A percentile compares a stretch with the other conserved stretches of the same genome.
Evolutionary conservation across 2,797 vertebrate species (phyloP).

Genomic region (Petrocephalus sullivani): DNA sequence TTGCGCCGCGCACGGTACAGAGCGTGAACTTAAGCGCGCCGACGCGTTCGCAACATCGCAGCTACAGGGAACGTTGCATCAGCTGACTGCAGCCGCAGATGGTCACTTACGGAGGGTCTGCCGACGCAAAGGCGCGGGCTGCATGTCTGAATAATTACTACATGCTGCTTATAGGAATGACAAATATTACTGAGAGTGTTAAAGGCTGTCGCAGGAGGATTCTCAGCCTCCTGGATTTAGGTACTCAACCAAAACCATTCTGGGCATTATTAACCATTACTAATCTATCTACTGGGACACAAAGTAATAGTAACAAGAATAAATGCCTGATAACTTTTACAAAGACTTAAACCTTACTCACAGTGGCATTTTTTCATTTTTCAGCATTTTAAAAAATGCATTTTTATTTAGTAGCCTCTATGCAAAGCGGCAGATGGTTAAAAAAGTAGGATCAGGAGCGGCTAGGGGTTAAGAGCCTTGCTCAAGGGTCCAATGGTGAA

Average conservation of each 20-base stretch:
- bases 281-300: background rate
- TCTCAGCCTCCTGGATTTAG: background rate
- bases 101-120: background rate
- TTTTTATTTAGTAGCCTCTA: background rate
- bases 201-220: background rate
- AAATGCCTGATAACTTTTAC: background rate
- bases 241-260: background rate
- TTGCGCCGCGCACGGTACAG: background rate
- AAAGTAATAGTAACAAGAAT: background rate
- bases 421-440: background rate
- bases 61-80: background rate
- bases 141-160: background rate
- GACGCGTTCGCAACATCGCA: background rate
- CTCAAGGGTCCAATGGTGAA: background rate
- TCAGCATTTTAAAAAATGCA: background rate
- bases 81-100: background rate
- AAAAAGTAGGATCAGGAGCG: background rate
- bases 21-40: background rate
- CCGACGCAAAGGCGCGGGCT: background rate
- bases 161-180: background rate
- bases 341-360: background rate
- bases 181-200: background rate
- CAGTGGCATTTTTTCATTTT: background rate
- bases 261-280: background rate
- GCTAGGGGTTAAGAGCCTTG: background rate